Evolutionary conservation across 1,140 invertebrate genomes (phyloP), one percentile per base, ranked within the genome.

Genomic region (Tachypleus tridentatus): DNA sequence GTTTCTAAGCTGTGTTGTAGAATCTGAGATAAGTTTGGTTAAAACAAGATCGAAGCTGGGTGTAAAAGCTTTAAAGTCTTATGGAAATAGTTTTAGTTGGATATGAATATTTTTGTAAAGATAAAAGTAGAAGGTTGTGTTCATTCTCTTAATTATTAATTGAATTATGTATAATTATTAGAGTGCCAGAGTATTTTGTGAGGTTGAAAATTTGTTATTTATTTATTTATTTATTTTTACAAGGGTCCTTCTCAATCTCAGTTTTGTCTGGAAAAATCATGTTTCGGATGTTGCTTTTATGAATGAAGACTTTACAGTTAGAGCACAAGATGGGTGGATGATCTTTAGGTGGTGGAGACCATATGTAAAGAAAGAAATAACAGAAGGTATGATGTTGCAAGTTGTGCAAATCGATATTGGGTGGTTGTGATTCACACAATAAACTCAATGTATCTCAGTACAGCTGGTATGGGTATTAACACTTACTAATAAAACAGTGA

Each of bases 211-310:
- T 58, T 62, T 60, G 4, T 9, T 71, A 4, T 51, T 63, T 4
- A 57, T n/a, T n/a, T n/a, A n/a, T n/a, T n/a, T n/a, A n/a, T 7
- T 53, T 60, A 57, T 58, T 4, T 29, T 29, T 51, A 3, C 62
- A 56, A 91, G 93, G 94, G 66, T 97, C 96, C 10, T 86, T 98
- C 72, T 93, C 93, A 3, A 79, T 97, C 53, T 94, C 94, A 78
- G 89, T 93, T 49, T 80, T 98, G 67, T 93, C 93, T 69, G 97
- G 97, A 3, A 98, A 98, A 81, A 89, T 98, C 56, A 99, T 99
- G 96, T 97, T 98, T 79, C 82, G 94, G 93, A 98, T 81, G 84
- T 98, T 73, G 86, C 92, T 60, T 96, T 92, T 72, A 90, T 97
- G 56, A 96, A 90, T 59, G 88, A 93, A 78, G 95, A 99, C 80